A percentile compares a stretch with the other conserved stretches of the same genome.
phyloP scores from a whole-genome alignment of 2,797 vertebrate species.

The Tarsius wallacei region DNA sequence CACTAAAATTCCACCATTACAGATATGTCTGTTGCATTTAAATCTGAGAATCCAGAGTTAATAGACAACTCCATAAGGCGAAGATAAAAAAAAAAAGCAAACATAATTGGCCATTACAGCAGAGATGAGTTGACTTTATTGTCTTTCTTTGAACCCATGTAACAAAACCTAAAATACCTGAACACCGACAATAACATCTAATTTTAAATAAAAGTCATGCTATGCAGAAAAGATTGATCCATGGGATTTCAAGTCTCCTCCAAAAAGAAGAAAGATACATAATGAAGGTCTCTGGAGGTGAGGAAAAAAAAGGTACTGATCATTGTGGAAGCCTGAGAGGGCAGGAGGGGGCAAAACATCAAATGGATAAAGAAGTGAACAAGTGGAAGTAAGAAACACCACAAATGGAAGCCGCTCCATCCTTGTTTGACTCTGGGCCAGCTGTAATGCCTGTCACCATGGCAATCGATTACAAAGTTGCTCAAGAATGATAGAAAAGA shows the following conservation, averaged over 20 bases:
- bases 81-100: not conserved
- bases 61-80: not conserved
- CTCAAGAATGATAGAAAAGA: conserved; percentile 8
- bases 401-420: not conserved
- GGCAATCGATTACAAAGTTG: not conserved
- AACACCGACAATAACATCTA: not conserved
- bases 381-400: not conserved
- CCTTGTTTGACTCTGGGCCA: not conserved
- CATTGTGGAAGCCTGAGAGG: not conserved
- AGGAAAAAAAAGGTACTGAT: not conserved
- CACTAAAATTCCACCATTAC: not conserved
- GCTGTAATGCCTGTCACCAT: not conserved
- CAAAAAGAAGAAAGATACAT: not conserved
- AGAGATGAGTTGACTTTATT: conserved; percentile 1
- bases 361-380: not conserved
- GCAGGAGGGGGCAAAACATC: not conserved
- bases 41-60: not conserved
- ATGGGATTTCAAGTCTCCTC: not conserved
- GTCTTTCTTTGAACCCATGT: not conserved
- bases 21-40: not conserved
- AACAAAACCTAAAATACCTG: not conserved
- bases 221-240: not conserved
- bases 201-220: not conserved
- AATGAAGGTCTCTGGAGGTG: not conserved
- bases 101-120: not conserved